phyloP scores from a whole-genome alignment of 2,797 vertebrate species.

The Pseudochromis fuscus region DNA sequence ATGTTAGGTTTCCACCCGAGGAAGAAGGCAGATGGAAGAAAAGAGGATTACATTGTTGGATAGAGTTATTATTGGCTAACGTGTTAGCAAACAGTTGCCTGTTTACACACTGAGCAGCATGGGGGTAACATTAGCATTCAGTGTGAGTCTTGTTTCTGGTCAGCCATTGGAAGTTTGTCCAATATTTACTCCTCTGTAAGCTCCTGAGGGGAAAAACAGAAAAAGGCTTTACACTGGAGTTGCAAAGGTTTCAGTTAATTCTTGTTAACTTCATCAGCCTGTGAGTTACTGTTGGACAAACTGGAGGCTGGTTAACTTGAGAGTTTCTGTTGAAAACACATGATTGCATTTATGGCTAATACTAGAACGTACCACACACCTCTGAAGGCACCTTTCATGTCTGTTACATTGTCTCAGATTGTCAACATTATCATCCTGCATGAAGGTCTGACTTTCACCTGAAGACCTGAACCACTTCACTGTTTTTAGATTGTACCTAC shows the following conservation, averaged over 20 bases:
- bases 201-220: not conserved
- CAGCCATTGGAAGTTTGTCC: not conserved
- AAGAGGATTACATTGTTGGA: not conserved
- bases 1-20: not conserved
- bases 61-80: not conserved
- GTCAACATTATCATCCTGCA: no score
- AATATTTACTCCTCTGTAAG: not conserved
- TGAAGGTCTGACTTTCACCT: no score
- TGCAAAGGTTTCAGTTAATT: not conserved
- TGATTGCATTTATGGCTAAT: no score
- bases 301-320: no score
- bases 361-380: no score
- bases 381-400: no score
- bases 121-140: not conserved
- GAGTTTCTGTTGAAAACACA: no score
- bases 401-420: no score
- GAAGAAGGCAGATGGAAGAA: not conserved
- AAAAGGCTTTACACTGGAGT: not conserved
- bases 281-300: no score
- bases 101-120: not conserved
- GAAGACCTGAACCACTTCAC: no score
- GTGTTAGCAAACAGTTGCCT: not conserved
- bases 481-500: no score
- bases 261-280: not conserved
- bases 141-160: not conserved